A percentile compares a stretch with the other conserved stretches of the same genome.
Evolutionary conservation across 1,140 invertebrate genomes (phyloP).

Genomic region (Charaxes varanes): DNA sequence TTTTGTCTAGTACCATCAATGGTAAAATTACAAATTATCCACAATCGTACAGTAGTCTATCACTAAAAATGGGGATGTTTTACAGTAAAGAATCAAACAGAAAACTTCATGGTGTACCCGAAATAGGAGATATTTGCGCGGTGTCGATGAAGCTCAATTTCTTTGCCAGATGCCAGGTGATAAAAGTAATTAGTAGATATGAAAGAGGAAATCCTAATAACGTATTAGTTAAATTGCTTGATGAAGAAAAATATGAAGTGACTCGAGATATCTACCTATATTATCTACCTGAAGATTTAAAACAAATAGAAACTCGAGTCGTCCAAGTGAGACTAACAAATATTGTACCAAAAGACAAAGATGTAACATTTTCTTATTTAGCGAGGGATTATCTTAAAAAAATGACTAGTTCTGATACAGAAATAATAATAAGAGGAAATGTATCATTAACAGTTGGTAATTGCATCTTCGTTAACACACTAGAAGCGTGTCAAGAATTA

Average conservation of each 20-base stretch:
- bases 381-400: conserved; percentile 37
- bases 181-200: conserved; percentile 41
- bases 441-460: conserved; percentile 49
- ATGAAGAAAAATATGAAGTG: conserved; percentile 47
- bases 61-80: conserved; percentile 56
- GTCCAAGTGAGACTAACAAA: conserved; percentile 50
- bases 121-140: conserved; percentile 57
- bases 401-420: conserved; percentile 37
- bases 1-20: conserved; percentile 36
- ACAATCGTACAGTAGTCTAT: conserved; percentile 40
- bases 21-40: conserved; percentile 36
- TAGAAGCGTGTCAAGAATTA: conserved; percentile 53
- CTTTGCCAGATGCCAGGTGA: conserved; percentile 52
- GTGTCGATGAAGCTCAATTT: conserved; percentile 40
- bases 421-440: conserved; percentile 44
- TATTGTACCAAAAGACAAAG: conserved; percentile 54
- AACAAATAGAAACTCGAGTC: conserved; percentile 37
- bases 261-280: conserved; percentile 44
- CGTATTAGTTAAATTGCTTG: conserved; percentile 54
- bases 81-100: conserved; percentile 46
- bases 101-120: conserved; percentile 41
- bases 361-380: conserved; percentile 48
- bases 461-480: conserved; percentile 48
- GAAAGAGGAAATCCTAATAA: conserved; percentile 39
- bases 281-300: conserved; percentile 56